Evolutionary conservation across 1,140 invertebrate species (phyloP), one percentile per base, ranked within the genome.

Genomic region (Proales similis): DNA sequence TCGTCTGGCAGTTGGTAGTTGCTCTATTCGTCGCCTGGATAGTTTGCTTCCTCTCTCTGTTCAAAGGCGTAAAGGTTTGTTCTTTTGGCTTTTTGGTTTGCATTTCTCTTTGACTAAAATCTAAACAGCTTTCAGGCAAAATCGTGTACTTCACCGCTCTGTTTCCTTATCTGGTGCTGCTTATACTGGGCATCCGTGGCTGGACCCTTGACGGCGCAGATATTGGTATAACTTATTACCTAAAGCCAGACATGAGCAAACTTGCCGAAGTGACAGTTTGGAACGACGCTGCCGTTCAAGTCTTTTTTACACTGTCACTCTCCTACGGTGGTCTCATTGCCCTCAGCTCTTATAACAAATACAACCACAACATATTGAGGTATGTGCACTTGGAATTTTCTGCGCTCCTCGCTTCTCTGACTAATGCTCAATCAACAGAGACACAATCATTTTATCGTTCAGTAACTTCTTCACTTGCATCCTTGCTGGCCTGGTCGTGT

Each of bases 401-500:
- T 36, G 33, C 17, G n/a, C 11, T 36, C 17, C 11, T n/a, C 33
- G 29, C 7, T 2, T 3, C 24, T 20, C 2, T 2, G 11, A 64
- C 12, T 63, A 9, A 3, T 12, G 48, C 1, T 36, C n/a, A 63
- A 4, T 30, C 2, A 48, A 60, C 3, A 92, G 90, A 71, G 92
- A 98, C 75, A 89, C 92, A 2, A 70, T 98, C 26, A 88, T 96
- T 63, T 90, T 97, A 0, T 95, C 92, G 68, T 81, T 87, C 24
- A 84, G 95, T 4, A 97, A 98, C 75, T 93, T 88, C 11, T 87
- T 87, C 66, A 98, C 94, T 0, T 92, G 89, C 69, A 88, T 98
- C 82, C 95, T 97, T 75, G 91, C 92, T 65, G 94, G 93, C 9
- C 91, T 97, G 70, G 93, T 96, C 4, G 96, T 98, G 69, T 98